phyloP scores from a whole-genome alignment of 1,140 invertebrate species.

The Bombus huntii region DNA sequence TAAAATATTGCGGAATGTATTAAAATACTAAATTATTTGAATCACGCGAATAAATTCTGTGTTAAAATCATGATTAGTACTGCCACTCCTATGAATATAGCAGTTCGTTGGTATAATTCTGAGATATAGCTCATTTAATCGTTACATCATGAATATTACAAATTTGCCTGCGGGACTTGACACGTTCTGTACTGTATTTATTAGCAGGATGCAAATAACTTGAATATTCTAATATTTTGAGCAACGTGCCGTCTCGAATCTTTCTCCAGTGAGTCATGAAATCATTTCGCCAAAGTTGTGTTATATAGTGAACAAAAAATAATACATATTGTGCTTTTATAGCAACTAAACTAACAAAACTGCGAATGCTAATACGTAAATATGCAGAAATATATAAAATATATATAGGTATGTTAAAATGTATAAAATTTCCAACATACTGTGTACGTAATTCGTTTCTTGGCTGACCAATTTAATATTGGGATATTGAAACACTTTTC shows the following conservation, averaged over 20 bases:
- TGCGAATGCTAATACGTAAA: no score
- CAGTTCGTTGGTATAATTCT: not conserved
- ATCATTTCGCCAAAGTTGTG: no score
- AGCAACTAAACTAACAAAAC: no score
- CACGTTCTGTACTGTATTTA: not conserved
- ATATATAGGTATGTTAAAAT: no score
- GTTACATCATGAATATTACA: slow-evolving; percentile 27
- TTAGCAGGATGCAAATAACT: not conserved
- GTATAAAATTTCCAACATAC: no score
- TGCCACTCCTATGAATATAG: not conserved
- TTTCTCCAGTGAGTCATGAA: not conserved
- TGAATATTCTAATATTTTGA: slow-evolving; percentile 15
- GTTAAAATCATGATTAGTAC: not conserved
- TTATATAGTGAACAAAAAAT: no score
- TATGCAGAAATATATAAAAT: no score
- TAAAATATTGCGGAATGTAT: not conserved
- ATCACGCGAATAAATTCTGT: not conserved
- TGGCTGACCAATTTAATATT: no score
- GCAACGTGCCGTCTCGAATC: not conserved
- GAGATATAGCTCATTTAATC: slow-evolving; percentile 2
- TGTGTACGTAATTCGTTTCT: no score
- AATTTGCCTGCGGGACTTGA: not conserved
- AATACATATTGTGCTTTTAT: no score
- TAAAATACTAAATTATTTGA: not conserved
- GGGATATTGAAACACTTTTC: no score